Percentiles rank a stretch among this genome's conserved stretches.
Evolutionary conservation across 2,888 invertebrate genomes (phyloP).

Genomic region (Hartigia nigra): DNA sequence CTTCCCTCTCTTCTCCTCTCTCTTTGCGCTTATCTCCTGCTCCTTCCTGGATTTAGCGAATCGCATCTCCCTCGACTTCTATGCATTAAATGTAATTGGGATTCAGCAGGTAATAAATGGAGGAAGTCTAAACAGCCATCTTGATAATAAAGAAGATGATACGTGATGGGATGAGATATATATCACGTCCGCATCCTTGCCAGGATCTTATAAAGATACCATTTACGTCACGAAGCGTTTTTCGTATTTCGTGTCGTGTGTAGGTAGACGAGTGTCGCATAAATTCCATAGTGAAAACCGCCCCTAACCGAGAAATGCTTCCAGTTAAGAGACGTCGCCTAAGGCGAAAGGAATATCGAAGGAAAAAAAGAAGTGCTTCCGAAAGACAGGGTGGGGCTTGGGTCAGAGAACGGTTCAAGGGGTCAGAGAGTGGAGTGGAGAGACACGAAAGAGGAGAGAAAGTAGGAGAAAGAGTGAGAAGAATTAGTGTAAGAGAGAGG

Average conservation of each 20-base stretch:
- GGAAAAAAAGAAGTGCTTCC: not conserved
- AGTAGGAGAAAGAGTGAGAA: not conserved
- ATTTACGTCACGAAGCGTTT: not conserved
- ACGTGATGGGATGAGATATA: not conserved
- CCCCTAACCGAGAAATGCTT: not conserved
- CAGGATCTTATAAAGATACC: not conserved
- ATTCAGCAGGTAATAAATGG: not conserved
- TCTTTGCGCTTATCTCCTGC: not conserved
- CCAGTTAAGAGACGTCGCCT: not conserved
- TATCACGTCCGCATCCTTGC: not conserved
- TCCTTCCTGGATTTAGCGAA: not conserved
- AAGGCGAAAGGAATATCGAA: not conserved
- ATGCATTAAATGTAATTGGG: not conserved
- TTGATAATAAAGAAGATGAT: not conserved
- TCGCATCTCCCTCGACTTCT: not conserved
- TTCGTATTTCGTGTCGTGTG: not conserved
- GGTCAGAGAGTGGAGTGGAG: not conserved
- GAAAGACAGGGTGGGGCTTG: not conserved
- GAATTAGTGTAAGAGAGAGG: not conserved
- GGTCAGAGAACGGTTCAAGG: not conserved
- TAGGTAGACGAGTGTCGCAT: not conserved
- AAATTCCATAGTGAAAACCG: not conserved
- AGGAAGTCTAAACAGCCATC: not conserved
- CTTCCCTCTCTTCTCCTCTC: not conserved
- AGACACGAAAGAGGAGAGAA: not conserved